Conservation (phyloP, 2,797 vertebrate species). For the Paguma larvata region DNA sequence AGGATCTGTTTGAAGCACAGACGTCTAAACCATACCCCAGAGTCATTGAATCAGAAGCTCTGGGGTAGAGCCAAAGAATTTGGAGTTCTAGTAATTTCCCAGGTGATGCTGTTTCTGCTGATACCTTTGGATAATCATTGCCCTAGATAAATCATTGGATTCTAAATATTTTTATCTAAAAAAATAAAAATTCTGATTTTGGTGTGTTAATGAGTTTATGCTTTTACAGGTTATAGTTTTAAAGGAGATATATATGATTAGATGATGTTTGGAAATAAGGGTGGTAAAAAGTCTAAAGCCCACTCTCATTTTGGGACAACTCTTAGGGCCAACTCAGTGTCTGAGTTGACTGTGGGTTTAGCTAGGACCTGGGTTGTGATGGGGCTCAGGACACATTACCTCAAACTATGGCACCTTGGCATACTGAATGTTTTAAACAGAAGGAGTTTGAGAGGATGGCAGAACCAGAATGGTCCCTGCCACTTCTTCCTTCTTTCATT, state of each 20-base stretch:
- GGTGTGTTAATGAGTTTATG: not conserved
- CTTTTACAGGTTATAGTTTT: not conserved
- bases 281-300: not conserved
- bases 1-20: not conserved
- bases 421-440: not conserved
- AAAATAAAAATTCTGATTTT: not conserved
- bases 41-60: not conserved
- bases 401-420: not conserved
- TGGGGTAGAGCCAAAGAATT: not conserved
- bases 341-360: not conserved
- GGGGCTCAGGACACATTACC: not conserved
- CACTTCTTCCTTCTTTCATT: not conserved
- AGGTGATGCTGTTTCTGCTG: not conserved
- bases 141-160: not conserved
- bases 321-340: not conserved
- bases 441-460: not conserved
- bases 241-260: not conserved
- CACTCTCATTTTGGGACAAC: not conserved
- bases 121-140: not conserved
- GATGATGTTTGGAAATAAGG: not conserved
- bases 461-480: not conserved
- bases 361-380: not conserved
- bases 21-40: not conserved
- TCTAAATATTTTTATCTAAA: not conserved
- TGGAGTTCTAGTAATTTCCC: not conserved